Conservation (phyloP, 64 coral and sea anemone species). For the Dendrophyllia cribrosa region DNA sequence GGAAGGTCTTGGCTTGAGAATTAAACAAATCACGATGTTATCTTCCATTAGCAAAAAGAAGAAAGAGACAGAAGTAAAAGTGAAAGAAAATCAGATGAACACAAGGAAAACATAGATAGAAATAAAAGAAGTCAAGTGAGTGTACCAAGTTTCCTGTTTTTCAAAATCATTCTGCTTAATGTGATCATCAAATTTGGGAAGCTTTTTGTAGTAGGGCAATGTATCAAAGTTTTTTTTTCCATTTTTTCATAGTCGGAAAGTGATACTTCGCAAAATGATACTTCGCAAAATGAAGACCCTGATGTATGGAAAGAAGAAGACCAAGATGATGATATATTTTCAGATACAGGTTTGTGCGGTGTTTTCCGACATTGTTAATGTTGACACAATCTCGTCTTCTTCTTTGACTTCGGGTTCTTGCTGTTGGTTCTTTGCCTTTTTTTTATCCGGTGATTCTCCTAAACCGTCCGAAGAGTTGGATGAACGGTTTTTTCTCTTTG, state of each 20-base stretch:
- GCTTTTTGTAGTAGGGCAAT: too few species aligned
- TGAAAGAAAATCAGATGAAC: constrained; percentile 5
- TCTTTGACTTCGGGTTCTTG: too few species aligned
- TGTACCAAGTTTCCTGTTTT: not conserved
- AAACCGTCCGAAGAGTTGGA: too few species aligned
- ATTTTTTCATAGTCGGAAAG: constrained; percentile 19
- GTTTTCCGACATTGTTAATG: not conserved
- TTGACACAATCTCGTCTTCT: too few species aligned
- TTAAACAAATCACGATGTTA: not conserved
- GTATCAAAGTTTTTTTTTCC: not conserved
- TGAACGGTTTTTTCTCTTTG: too few species aligned
- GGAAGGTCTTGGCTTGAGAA: not conserved
- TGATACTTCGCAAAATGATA: constrained; percentile 10
- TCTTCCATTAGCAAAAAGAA: constrained; percentile 10
- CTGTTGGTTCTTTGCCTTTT: too few species aligned
- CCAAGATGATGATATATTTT: not conserved
- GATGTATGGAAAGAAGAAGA: constrained; percentile 64
- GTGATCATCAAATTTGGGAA: too few species aligned
- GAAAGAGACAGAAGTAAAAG: not conserved
- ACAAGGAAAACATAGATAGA: constrained; percentile 2
- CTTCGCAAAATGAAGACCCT: not conserved
- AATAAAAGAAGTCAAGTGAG: constrained; percentile 22
- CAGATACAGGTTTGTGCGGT: not conserved
- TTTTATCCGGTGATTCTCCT: too few species aligned
- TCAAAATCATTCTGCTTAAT: too few species aligned